These are phyloP conservation scores for Synergus gifuensis DNA, from an alignment of 2,888 invertebrate genomes.

Conservation along the genomic window DNA sequence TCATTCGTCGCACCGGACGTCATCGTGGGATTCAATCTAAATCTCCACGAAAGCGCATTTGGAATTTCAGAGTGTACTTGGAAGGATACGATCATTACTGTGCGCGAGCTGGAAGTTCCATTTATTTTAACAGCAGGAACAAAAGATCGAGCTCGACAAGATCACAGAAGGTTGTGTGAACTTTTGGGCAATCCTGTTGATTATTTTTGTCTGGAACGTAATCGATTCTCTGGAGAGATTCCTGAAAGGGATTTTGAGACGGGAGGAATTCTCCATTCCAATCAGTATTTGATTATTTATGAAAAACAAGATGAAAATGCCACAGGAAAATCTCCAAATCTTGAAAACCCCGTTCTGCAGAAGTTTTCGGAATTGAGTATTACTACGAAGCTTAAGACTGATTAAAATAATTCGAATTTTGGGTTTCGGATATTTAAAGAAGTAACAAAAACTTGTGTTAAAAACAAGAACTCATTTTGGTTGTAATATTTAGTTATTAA, in stretches of 20 bases:
- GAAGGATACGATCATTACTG: conserved; percentile 58
- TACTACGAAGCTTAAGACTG: no score
- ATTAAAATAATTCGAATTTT: no score
- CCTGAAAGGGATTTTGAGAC: conserved; percentile 69
- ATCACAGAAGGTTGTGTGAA: conserved; percentile 62
- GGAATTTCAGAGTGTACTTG: conserved; percentile 70
- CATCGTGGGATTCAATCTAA: conserved; percentile 65
- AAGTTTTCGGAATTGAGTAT: no score
- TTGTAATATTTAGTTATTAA: no score
- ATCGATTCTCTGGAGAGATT: conserved; percentile 67
- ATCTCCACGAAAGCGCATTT: conserved; percentile 37
- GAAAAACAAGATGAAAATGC: neutral
- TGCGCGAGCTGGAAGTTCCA: conserved; percentile 64
- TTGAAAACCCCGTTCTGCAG: neutral
- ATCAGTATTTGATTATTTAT: conserved; percentile 68
- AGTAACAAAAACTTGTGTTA: no score
- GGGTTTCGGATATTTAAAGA: no score
- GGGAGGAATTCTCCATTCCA: conserved; percentile 67
- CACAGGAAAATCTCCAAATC: neutral
- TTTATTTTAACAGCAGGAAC: conserved; percentile 67
- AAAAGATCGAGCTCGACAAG: conserved; percentile 59
- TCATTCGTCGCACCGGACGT: conserved; percentile 63
- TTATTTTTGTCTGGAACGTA: conserved; percentile 56
- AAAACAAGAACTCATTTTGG: no score
- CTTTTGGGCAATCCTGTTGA: conserved; percentile 53